Base-by-base conservation (phyloP, 2,888 invertebrate genomes). In the Cylindroiulus punctatus region DNA sequence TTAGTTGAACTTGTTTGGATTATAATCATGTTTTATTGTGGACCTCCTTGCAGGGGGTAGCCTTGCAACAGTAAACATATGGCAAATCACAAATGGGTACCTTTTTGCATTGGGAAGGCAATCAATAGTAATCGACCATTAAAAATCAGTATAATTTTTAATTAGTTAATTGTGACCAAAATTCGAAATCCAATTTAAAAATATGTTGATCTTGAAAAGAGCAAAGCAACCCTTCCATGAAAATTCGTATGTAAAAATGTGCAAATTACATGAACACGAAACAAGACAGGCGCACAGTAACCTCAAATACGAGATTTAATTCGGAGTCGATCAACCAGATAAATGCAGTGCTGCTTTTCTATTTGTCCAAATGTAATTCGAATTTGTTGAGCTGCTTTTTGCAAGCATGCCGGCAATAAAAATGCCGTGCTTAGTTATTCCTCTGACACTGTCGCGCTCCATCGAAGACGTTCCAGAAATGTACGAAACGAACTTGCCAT, bases 391-490 rank as follows among this genome's bases (percentile, higher is more conserved):
- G 22, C 1, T 30, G 1, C 14, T 65, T 65, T 26, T 1, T 65
- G 0, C 2, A 30, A 76, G 8, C 0, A 76, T 30, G 12, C 52
- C 2, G 52, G 76, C 26, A 26, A 26, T 76, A 76, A 76, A 76
- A 30, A 76, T 30, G 26, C 7, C 76, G 76, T 76, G 8, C n/a
- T 65, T 65, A 30, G 0, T 12, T 26, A 76, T 76, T 76, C 76
- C 14, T 76, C 30, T 76, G 76, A 76, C 76, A 76, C 26, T 12
- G 14, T 76, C 30, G 30, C 76, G 76, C 76, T 76, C 14, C 76
- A 76, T 76, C 22, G 76, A 76, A 76, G 30, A 76, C 30, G 26
- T 26, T 76, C 76, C 76, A 30, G 30, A 76, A 76, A 76, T 76
- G 14, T 30, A 76, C 14, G 4, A 10, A 30, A 14, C 26, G 12